phyloP scores from a whole-genome alignment of 2,113 vertebrate species.

The Psittacus erithacus region DNA sequence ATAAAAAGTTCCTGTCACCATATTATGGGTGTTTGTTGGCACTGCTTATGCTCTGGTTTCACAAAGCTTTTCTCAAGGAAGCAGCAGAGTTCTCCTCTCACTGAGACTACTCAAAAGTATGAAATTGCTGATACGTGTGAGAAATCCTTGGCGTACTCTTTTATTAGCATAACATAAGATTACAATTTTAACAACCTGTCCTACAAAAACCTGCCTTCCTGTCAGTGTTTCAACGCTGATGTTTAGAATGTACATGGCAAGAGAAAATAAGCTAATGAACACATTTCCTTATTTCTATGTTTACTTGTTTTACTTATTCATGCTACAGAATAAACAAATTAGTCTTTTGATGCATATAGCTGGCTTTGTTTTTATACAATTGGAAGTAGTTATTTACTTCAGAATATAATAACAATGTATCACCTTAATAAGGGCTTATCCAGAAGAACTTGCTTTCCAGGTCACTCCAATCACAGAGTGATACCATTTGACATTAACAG shows the following conservation, averaged over 20 bases:
- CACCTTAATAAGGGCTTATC: not conserved
- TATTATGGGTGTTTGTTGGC: not conserved
- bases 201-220: not conserved
- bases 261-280: not conserved
- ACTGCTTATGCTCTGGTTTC: not conserved
- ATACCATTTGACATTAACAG: constrained; percentile 74
- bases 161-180: not conserved
- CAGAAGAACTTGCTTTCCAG: constrained; percentile 43
- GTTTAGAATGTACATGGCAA: not conserved
- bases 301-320: not conserved
- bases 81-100: not conserved
- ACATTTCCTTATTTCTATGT: not conserved
- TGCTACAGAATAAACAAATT: not conserved
- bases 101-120: not conserved
- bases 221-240: not conserved
- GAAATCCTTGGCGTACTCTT: not conserved
- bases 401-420: not conserved
- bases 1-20: not conserved
- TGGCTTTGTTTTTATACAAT: not conserved
- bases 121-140: not conserved
- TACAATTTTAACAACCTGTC: not conserved
- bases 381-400: not conserved
- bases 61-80: not conserved
- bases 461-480: constrained; percentile 65
- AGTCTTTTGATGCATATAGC: not conserved